These are phyloP conservation scores for Stylophora pistillata DNA, from an alignment of 64 coral and sea anemone genomes.

Conservation along the genomic window DNA sequence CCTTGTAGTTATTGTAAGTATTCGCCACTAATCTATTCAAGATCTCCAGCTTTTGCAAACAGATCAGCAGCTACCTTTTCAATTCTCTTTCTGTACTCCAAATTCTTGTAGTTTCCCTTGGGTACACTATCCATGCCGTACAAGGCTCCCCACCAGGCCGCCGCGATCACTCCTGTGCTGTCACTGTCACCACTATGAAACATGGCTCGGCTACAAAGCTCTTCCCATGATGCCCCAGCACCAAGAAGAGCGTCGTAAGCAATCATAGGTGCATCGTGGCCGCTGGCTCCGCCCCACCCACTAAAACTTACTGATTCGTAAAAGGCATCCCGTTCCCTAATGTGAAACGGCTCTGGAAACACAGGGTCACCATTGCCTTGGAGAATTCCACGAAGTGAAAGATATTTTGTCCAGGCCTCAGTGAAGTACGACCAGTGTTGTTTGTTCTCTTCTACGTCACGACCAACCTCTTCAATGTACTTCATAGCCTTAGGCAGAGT, in stretches of 20 bases:
- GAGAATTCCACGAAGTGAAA: conserved; percentile 71
- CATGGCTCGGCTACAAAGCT: conserved; percentile 89
- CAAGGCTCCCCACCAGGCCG: conserved; percentile 89
- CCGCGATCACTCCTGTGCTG: conserved; percentile 96
- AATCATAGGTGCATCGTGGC: conserved; percentile 99
- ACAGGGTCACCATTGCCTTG: conserved; percentile 77
- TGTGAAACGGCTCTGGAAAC: conserved; percentile 64
- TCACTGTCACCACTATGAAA: conserved; percentile 97
- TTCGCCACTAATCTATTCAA: not conserved
- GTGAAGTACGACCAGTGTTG: conserved; percentile 88
- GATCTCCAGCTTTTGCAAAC: conserved; percentile 49
- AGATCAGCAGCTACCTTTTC: conserved; percentile 78
- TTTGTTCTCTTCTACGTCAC: conserved; percentile 84
- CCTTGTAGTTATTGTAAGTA: not conserved
- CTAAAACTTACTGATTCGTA: conserved; percentile 85
- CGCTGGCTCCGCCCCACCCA: conserved; percentile 92
- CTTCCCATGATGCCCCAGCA: conserved; percentile 76
- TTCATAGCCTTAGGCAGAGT: conserved; percentile 72
- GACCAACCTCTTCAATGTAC: conserved; percentile 67
- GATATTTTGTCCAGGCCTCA: conserved; percentile 77
- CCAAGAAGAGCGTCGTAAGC: conserved; percentile 95
- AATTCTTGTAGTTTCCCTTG: conserved; percentile 60
- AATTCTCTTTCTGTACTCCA: conserved; percentile 87
- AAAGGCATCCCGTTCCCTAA: conserved; percentile 78
- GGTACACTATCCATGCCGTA: conserved; percentile 91